Evolutionary conservation across 2,113 vertebrate species (phyloP), one percentile per base, ranked within the genome.

Genomic region (Oreochromis aureus): DNA sequence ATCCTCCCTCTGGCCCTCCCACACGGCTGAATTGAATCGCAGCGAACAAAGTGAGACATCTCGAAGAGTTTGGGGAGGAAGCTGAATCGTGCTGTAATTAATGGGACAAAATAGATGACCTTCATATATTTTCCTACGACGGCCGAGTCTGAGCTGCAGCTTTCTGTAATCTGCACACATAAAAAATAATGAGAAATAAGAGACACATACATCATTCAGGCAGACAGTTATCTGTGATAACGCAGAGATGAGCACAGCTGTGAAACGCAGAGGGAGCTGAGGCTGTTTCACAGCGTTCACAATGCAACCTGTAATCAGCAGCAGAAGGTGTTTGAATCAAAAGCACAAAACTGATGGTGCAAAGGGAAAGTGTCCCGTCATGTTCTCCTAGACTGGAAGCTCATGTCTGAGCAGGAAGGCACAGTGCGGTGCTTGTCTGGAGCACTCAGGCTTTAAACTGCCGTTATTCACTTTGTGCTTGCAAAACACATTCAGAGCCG

Each of bases 241-340:
- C 12, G 12, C 71, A 61, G 53, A 71, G 30, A 6, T 4, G 22
- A 58, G 58, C 39, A 22, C 84, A 84, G 88, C 84, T 83, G 85
- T 8, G 59, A n/a, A 15, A 10, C 53, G 15, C 22, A 59, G 3
- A 66, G n/a, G 36, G 3, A 71, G 36, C 34, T 19, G 39, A 63
- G 18, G 78, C 7, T 6, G 83, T 36, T 61, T 19, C 58, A 5
- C 18, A 7, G 24, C 30, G 2, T 71, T 51, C 22, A 69, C 7
- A 2, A 2, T 51, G 16, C 44, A 83, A 66, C 63, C 82, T 51
- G 82, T 7, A 19, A 84, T 59, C 51, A 81, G n/a, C 56, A 18
- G n/a, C 18, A 66, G 16, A 73, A 53, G 22, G 30, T 48, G 76
- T 48, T 32, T 76, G 16, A 82, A 55, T 84, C 36, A 10, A 79